These are phyloP conservation scores for Chironomus striatipennis DNA, from an alignment of 1,140 invertebrate species.

Conservation along the genomic window DNA sequence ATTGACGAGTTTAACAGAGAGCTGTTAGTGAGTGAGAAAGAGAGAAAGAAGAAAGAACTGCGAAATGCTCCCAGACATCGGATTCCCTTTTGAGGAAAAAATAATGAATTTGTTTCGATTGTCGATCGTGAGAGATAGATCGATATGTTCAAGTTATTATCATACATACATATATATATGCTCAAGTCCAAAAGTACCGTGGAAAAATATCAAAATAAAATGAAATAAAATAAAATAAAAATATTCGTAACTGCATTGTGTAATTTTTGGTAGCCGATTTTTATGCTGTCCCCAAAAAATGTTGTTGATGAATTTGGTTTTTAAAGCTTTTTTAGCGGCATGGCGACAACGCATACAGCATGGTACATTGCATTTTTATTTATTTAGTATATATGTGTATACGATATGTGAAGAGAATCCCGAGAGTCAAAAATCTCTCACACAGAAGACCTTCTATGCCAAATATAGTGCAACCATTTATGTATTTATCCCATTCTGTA, in stretches of 20 bases:
- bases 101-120: slow-evolving; percentile 24
- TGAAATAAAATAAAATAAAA: not conserved
- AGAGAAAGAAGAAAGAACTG: not conserved
- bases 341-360: not conserved
- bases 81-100: slow-evolving; percentile 21
- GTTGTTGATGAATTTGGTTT: slow-evolving; percentile 19
- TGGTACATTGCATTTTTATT: no score
- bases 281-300: slow-evolving; percentile 2
- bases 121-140: slow-evolving; percentile 19
- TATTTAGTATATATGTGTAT: not conserved
- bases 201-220: not conserved
- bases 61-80: slow-evolving; percentile 1
- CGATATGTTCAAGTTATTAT: slow-evolving; percentile 16
- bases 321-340: not conserved
- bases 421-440: not conserved
- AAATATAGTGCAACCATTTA: slow-evolving; percentile 7
- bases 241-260: not conserved
- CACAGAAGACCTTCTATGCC: slow-evolving; percentile 18
- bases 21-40: not conserved
- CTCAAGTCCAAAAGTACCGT: not conserved
- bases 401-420: not conserved
- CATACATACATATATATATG: not conserved
- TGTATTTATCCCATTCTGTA: slow-evolving; percentile 21
- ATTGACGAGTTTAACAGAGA: not conserved
- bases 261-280: slow-evolving; percentile 8